Evolutionary conservation across 2,113 vertebrate genomes (phyloP), one percentile per base, ranked within the genome.

Genomic region (Nanger granti): DNA sequence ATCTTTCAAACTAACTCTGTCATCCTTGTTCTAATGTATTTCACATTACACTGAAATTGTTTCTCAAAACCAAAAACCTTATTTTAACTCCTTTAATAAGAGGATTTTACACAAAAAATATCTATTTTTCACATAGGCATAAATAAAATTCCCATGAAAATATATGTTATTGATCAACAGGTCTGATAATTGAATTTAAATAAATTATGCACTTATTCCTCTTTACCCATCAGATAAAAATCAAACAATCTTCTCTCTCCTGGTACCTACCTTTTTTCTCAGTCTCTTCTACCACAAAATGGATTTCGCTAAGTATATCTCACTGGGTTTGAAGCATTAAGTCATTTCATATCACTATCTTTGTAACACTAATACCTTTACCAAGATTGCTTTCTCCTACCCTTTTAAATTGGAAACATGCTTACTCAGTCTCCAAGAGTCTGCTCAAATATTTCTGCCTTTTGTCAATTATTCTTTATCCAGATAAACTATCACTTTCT

Each of bases 121-220:
- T 90, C 66, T 69, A 64, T 83, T 96, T 92, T 92, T 80, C 37
- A 66, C 24, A 85, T 31, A 92, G 29, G 47, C 4, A 88, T 80
- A 57, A 29, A 52, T 54, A 91, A 79, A 98, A 87, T 86, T 18
- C 14, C 91, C 12, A 37, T 86, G 60, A 79, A 97, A 97, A 47
- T 87, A 91, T 34, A 84, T 47, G 2, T 37, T 44, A 31, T 37
- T 83, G 14, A 41, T 80, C 3, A 92, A 14, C 22, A 52, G 1
- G 10, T 54, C 12, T 91, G 59, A 57, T 62, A 80, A 57, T 47
- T 44, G 8, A 49, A 60, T 73, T 1, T 26, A 64, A 91, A 92
- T 47, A 66, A 90, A 96, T 86, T 44, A n/a, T 59, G 15, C 15
- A 66, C 92, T 94, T 54, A 96, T 69, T 95, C 62, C 13, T 55